Base-by-base conservation (phyloP, 23 tunicate species). In the Halocynthia roretzi region DNA sequence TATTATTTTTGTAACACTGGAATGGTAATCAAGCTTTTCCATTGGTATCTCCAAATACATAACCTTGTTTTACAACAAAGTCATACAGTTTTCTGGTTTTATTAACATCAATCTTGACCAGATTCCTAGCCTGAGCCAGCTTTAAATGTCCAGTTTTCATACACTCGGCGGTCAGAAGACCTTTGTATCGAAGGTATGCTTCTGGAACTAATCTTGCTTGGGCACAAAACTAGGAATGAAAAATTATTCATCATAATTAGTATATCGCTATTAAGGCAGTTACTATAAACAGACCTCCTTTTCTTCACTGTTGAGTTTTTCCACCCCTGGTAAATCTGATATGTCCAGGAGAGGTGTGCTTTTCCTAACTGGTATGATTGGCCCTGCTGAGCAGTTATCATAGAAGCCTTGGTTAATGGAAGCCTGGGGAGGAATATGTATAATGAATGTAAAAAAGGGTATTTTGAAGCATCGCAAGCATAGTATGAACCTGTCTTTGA, bases 51-150 rank as follows among this genome's bases (percentile, higher is more conserved):
- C 48, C 31, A 74, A 12, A 17, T 50, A 88, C 80, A 78, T 52
- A 63, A 6, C 85, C 85, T 75, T 89, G 88, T 51, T 89, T 83
- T 22, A 75, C 15, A 53, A 89, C n/a, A 69, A 89, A 89, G 57
- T 89, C 96, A 68, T 66, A 89, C 40, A 89, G 52, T 62, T 80
- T 89, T 62, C 96, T 68, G 6, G 96, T 89, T 68, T 89, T 89
- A 80, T 89, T 89, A 17, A 89, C 96, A 68, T 89, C 96, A 51
- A 89, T 89, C 76, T 89, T 89, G 70, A 89, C 85, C 40, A 89
- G 50, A 56, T 48, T 76, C 76, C 96, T 61, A 7, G 96, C 96
- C 23, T 77, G 70, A 44, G 88, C 88, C 18, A 89, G 88, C 65
- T 69, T 80, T 22, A 89, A 74, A 8, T 68, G 56, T 14, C 96